Base-by-base conservation (phyloP, 2,797 vertebrate species). In the Bradypodion pumilum region DNA sequence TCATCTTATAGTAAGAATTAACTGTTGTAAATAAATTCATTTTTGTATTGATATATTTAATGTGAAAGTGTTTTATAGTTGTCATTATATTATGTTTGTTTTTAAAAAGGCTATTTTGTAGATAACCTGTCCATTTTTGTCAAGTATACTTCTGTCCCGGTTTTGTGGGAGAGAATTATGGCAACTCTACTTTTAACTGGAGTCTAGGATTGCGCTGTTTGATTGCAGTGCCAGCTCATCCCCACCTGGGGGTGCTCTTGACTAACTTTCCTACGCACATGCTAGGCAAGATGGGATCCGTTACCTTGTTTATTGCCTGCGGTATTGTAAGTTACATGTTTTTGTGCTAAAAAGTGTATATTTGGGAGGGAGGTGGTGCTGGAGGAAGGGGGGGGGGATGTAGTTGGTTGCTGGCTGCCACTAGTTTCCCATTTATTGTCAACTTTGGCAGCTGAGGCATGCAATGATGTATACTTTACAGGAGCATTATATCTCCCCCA, bases 391-490 rank as follows among this genome's bases (percentile, higher is more conserved):
- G 52, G 52, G 49, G 66, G 66, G 60, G n/a, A 72, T 65, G n/a
- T 60, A 81, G 84, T 7, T 27, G 21, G 32, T 85, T 62, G 32
- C 73, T 25, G 35, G 25, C 66, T 85, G 79, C 73, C 25, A 29
- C 32, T 73, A 79, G 65, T 52, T 76, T 62, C 32, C 56, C 75
- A 27, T 76, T 85, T 77, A 69, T 79, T 85, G 84, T 72, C 79
- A 77, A 59, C 73, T 85, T 69, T 77, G 79, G 59, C 84, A 85
- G 84, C 29, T 46, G 84, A 80, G 56, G 52, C 62, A 56, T 70
- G 40, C 46, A 65, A 70, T 70, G 73, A 85, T 81, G 73, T 77
- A 56, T 56, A 56, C 79, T 72, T 76, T 40, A 12, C 65, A 77
- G 65, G 44, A 77, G 65, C 52, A 70, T 81, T 40, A 63, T 75